Conservation (phyloP, 2,888 invertebrate species). For the Pyrrhia umbra region DNA sequence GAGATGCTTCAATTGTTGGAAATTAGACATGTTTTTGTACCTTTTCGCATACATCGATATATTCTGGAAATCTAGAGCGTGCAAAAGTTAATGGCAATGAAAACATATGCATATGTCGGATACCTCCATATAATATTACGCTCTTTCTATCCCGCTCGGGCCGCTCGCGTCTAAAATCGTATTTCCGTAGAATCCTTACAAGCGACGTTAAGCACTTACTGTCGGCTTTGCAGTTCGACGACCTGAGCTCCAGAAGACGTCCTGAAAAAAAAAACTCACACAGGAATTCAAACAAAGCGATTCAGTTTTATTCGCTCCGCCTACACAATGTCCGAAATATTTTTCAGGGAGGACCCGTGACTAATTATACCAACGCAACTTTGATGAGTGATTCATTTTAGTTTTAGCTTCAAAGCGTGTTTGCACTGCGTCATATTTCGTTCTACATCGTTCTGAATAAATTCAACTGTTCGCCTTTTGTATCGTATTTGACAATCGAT, state of each 20-base stretch:
- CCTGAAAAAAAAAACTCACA: constrained; percentile 77
- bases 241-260: constrained; percentile 81
- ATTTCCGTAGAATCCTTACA: constrained; percentile 90
- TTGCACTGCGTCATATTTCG: constrained; percentile 67
- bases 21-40: constrained; percentile 64
- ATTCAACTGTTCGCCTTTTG: constrained; percentile 73
- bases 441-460: constrained; percentile 68
- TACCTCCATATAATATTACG: constrained; percentile 66
- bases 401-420: constrained; percentile 56
- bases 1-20: constrained; percentile 69
- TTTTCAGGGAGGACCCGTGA: constrained; percentile 61
- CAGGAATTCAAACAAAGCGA: constrained; percentile 76
- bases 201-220: constrained; percentile 87
- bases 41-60: constrained; percentile 20
- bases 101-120: constrained; percentile 57
- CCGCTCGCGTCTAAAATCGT: constrained; percentile 87
- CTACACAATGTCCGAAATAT: constrained; percentile 55
- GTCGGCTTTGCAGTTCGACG: constrained; percentile 89
- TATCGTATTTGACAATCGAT: constrained; percentile 78
- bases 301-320: constrained; percentile 66
- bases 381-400: constrained; percentile 64
- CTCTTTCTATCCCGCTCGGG: constrained; percentile 74
- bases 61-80: constrained; percentile 31
- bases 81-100: constrained; percentile 70
- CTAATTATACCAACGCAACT: constrained; percentile 65